phyloP scores from a whole-genome alignment of 2,888 invertebrate genomes.

The Aspidapion aeneum region DNA sequence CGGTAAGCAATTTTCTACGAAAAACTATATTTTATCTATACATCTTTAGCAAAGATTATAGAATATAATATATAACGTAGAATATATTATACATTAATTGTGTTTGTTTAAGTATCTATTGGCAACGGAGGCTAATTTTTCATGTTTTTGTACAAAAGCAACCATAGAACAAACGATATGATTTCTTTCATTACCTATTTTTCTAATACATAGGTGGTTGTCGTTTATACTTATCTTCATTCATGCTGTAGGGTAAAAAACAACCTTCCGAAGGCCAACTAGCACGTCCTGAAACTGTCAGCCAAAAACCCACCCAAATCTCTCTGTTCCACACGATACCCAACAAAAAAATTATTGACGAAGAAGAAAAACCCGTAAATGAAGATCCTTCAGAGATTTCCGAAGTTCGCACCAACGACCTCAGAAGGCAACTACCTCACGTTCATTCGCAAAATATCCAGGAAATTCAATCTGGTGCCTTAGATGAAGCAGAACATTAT shows the following conservation, averaged over 20 bases:
- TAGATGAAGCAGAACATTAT: constrained; percentile 46
- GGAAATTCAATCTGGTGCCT: background rate
- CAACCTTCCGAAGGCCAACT: constrained; percentile 41
- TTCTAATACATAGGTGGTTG: too few relatives aligned
- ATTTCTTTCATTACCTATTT: too few relatives aligned
- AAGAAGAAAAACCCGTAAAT: constrained; percentile 51
- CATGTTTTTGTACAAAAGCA: too few relatives aligned
- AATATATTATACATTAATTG: too few relatives aligned
- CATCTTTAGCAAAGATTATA: too few relatives aligned
- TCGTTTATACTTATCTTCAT: too few relatives aligned
- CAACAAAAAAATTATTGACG: constrained; percentile 37
- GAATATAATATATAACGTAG: too few relatives aligned
- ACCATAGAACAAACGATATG: too few relatives aligned
- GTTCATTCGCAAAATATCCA: constrained; percentile 35
- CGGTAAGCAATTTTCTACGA: constrained; percentile 46
- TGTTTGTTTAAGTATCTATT: too few relatives aligned
- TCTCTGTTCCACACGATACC: constrained; percentile 41
- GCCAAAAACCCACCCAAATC: constrained; percentile 38
- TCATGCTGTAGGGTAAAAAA: too few relatives aligned
- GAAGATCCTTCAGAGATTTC: constrained; percentile 50
- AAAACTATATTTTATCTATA: too few relatives aligned
- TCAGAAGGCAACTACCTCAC: constrained; percentile 60
- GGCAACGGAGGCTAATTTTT: too few relatives aligned
- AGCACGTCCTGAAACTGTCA: constrained; percentile 39
- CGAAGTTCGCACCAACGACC: constrained; percentile 55